Conservation (phyloP, 1,140 invertebrate species). For the Brachionus rubens region DNA sequence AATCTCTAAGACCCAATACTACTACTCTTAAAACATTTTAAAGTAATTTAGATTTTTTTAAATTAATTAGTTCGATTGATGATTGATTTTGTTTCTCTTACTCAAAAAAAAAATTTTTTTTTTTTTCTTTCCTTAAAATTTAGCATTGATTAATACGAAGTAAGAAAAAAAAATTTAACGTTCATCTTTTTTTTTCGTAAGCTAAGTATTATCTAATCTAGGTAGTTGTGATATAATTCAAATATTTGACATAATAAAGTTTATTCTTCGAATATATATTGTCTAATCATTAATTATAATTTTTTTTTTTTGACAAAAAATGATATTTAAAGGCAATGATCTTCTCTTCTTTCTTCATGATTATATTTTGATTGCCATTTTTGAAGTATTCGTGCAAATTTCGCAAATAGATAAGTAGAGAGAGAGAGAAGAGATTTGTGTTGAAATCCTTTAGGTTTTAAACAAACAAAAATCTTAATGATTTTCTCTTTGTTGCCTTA, state of each 20-base stretch:
- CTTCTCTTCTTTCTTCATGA: too few relatives aligned
- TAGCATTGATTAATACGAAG: slow-evolving; percentile 10
- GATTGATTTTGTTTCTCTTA: not conserved
- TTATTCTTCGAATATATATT: slow-evolving; percentile 14
- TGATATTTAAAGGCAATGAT: slow-evolving; percentile 20
- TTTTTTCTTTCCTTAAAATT: not conserved
- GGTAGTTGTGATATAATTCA: slow-evolving; percentile 29
- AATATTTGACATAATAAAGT: slow-evolving; percentile 34
- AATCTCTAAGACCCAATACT: too few relatives aligned
- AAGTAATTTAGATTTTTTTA: not conserved
- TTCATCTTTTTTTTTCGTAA: not conserved
- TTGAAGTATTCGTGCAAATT: slow-evolving; percentile 30
- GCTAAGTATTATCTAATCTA: slow-evolving; percentile 25
- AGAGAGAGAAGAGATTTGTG: not conserved
- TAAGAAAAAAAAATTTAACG: too few relatives aligned
- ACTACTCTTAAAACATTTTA: not conserved
- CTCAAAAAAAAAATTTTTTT: too few relatives aligned
- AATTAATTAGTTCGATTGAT: slow-evolving; percentile 21
- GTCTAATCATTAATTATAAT: slow-evolving; percentile 27
- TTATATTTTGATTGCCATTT: slow-evolving; percentile 36
- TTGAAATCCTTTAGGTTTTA: slow-evolving; percentile 21
- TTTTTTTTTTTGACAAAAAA: too few relatives aligned
- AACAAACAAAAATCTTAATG: slow-evolving; percentile 36
- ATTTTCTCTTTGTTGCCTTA: slow-evolving; percentile 27
- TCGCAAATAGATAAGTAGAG: slow-evolving; percentile 27